These are phyloP conservation scores for Trachymyrmex septentrionalis DNA, from an alignment of 1,140 invertebrate species.

Conservation along the genomic window DNA sequence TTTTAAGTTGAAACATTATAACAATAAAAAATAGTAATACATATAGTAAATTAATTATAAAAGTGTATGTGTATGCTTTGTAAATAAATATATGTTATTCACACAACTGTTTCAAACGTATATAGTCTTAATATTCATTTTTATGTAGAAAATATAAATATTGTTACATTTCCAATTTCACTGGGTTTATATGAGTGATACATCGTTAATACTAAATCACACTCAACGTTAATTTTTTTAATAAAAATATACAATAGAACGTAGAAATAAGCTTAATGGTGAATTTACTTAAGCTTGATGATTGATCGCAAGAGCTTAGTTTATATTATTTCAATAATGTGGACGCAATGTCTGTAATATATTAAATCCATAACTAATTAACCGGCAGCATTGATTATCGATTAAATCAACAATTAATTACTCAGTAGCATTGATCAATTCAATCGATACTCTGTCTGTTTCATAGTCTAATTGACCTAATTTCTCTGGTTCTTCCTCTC, in stretches of 20 bases:
- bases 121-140: no score
- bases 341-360: conserved; percentile 1
- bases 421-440: not conserved
- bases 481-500: conserved; percentile 15
- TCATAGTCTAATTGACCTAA: conserved; percentile 35
- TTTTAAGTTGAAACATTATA: no score
- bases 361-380: conserved; percentile 43
- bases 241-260: not conserved
- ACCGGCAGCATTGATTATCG: not conserved
- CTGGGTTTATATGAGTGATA: no score
- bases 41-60: no score
- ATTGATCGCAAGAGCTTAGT: not conserved
- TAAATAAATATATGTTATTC: no score
- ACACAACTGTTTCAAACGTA: no score
- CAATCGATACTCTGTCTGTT: not conserved
- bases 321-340: conserved; percentile 35
- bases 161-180: no score
- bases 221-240: not conserved
- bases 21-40: no score
- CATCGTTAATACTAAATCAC: not conserved
- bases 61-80: no score
- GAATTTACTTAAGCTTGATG: not conserved
- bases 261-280: not conserved
- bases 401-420: conserved; percentile 47
- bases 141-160: no score